These are phyloP conservation scores for Trachymyrmex septentrionalis DNA, from an alignment of 1,140 invertebrate species.

Conservation along the genomic window DNA sequence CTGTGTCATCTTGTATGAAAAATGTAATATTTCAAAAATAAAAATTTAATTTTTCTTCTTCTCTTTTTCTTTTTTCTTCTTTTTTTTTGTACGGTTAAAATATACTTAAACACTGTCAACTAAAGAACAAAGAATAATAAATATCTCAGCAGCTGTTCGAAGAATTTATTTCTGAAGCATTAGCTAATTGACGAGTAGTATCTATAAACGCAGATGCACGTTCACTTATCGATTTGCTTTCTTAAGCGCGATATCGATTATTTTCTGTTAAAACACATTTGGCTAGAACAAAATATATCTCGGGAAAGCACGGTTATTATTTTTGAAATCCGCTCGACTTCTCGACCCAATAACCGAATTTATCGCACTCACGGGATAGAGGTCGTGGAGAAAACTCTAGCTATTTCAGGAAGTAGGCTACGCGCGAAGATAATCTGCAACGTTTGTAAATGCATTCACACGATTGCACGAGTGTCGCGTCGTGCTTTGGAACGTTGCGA, in stretches of 20 bases:
- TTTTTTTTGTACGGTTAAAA: neutral
- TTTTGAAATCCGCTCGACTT: conserved; percentile 52
- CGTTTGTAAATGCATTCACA: conserved; percentile 35
- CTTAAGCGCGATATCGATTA: conserved; percentile 22
- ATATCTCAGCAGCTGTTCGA: neutral
- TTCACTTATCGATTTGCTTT: conserved; percentile 31
- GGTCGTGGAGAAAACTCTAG: conserved; percentile 51
- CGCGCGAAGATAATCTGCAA: conserved; percentile 44
- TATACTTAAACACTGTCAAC: neutral
- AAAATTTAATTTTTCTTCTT: neutral
- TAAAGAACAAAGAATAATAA: neutral
- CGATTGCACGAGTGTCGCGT: neutral
- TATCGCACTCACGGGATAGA: conserved; percentile 21
- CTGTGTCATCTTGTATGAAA: neutral
- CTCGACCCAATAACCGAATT: conserved; percentile 60
- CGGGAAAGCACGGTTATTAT: conserved; percentile 28
- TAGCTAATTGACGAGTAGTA: neutral
- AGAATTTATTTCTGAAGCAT: neutral
- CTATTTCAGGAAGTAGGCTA: conserved; percentile 61
- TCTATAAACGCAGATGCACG: neutral
- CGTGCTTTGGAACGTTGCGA: neutral
- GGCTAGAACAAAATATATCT: neutral
- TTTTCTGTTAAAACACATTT: conserved; percentile 5
- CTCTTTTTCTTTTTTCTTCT: neutral
- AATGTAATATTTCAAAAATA: conserved; percentile 1